These are phyloP conservation scores for Amphilophus citrinellus DNA, from an alignment of 2,113 vertebrate genomes.

Conservation along the genomic window DNA sequence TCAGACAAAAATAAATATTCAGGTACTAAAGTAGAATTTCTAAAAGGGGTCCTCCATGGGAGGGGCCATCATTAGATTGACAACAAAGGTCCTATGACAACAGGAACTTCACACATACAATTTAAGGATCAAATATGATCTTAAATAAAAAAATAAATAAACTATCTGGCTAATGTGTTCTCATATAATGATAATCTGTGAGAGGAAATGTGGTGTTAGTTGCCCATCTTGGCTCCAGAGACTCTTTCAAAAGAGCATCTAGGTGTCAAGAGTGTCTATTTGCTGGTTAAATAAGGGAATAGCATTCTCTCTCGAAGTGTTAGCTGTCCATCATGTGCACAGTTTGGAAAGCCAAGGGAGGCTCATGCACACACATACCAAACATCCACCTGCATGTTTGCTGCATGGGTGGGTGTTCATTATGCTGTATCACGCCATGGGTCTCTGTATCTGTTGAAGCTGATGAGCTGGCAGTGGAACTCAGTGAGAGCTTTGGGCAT, in stretches of 20 bases:
- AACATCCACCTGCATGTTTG: neutral
- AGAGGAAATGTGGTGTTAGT: conserved; percentile 13
- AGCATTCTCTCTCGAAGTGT: conserved; percentile 14
- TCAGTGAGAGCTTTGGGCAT: conserved; percentile 97
- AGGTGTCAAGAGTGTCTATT: neutral
- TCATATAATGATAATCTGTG: conserved; percentile 1
- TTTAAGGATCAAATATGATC: neutral
- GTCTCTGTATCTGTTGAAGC: conserved; percentile 93
- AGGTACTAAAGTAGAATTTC: conserved; percentile 47
- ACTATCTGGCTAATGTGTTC: conserved; percentile 11
- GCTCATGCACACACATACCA: neutral
- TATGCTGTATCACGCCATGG: conserved; percentile 85
- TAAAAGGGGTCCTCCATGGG: conserved; percentile 54
- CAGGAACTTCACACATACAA: conserved; percentile 12
- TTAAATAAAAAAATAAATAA: conserved; percentile 39
- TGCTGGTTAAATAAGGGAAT: conserved; percentile 1
- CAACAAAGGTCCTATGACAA: conserved; percentile 9
- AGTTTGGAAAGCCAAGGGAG: conserved; percentile 6
- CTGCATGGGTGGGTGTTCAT: conserved; percentile 10
- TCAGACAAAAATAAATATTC: conserved; percentile 8
- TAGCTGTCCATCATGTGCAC: conserved; percentile 21
- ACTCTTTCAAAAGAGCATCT: neutral
- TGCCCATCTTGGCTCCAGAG: neutral
- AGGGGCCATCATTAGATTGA: conserved; percentile 27
- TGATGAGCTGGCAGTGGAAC: conserved; percentile 95